Base-by-base conservation (phyloP, 2,888 invertebrate species). In the Diarsia rubi region DNA sequence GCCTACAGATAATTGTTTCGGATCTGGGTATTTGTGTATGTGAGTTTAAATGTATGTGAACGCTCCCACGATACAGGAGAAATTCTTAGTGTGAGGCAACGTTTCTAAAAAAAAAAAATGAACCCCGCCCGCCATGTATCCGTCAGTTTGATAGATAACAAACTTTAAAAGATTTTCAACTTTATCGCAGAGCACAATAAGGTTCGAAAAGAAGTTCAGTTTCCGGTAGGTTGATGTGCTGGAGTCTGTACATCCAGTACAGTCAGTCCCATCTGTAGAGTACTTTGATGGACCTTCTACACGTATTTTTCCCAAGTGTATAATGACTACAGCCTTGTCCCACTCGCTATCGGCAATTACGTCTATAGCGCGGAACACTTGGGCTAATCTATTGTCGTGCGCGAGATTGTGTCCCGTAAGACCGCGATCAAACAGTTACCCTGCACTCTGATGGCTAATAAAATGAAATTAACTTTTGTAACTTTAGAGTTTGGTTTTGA, bases 261-360 rank as follows among this genome's bases (percentile, higher is more conserved):
- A n/a, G n/a, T 52, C 52, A 52, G 52, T 12, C n/a, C 52, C n/a
- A 54, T 24, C 14, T 24, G 24, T 14, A 5, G 3, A 24, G 14
- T 52, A 5, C 52, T 52, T 54, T 0, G 21, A 3, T 64, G 27
- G 2, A 2, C 27, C 45, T 75, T 75, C 69, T 80, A 44, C 14
- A 31, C 19, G 3, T 12, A 44, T 59, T 3, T 16, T 27, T 68
- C 42, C 9, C 3, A 12, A 2, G 21, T 59, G 31, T 63, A 72
- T 84, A 81, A 79, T 75, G 62, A 79, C 42, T 68, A 42, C 59
- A 78, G 57, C 65, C 67, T 77, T 85, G 68, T 78, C 72, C 70
- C 67, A 69, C 31, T 69, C 49, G 73, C 73, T 75, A 85, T 79
- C 62, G 63, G 78, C 82, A 85, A 85, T 85, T 87, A 85, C 71